Percentiles rank a stretch among this genome's conserved stretches.
Conservation (phyloP, 2,797 vertebrate species). For the Coccyzus lansbergi region DNA sequence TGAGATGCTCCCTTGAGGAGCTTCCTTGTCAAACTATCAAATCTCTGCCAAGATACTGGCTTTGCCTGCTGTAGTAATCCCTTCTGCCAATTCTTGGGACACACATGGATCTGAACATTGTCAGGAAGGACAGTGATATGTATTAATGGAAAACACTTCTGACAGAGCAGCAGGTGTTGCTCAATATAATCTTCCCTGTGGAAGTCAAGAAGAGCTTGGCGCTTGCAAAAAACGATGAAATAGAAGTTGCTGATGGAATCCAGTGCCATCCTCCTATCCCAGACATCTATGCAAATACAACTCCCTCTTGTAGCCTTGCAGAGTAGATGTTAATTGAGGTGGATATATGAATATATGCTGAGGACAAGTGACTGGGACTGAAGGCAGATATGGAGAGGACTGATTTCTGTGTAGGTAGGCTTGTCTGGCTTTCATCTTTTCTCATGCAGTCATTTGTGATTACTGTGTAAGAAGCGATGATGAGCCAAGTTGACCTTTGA, state of each 20-base stretch:
- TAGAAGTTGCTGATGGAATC: not conserved
- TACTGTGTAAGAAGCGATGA: not conserved
- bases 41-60: not conserved
- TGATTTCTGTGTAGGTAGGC: not conserved
- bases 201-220: not conserved
- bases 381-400: not conserved
- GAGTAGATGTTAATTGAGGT: not conserved
- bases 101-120: not conserved
- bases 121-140: conserved; percentile 11
- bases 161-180: conserved; percentile 53
- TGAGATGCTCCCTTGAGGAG: not conserved
- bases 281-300: not conserved
- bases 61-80: not conserved
- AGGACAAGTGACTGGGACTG: not conserved
- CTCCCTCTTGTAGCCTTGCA: not conserved
- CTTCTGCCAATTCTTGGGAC: not conserved
- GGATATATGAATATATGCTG: not conserved
- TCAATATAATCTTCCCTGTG: not conserved
- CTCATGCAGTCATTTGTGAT: not conserved
- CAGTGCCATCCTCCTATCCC: not conserved
- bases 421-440: not conserved
- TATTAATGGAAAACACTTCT: conserved; percentile 25
- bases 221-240: not conserved
- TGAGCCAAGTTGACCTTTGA: not conserved
- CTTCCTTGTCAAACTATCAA: not conserved